Evolutionary conservation across 2,888 invertebrate genomes (phyloP), one percentile per base, ranked within the genome.

Genomic region (Kuschelorhynchus macadamiae): DNA sequence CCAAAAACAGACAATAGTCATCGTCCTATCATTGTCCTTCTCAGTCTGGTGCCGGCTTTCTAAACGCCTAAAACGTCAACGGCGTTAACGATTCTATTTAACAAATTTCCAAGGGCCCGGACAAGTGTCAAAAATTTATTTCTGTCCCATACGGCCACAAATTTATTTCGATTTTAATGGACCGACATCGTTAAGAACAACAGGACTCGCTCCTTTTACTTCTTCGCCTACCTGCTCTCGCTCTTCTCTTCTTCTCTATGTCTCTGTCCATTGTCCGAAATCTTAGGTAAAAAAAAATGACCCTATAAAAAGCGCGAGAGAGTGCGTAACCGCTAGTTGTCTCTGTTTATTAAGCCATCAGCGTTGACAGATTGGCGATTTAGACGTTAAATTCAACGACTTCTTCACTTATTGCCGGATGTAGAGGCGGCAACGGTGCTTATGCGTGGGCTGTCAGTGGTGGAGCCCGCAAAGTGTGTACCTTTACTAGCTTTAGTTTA

Each of bases 101-200:
- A 68, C 68, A 68, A 68, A 63, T 63, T 68, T 63, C 59, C 59
- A 52, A 44, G 36, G 36, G 18, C 52, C 67, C 32, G 39, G 55
- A 57, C 62, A 67, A 67, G 67, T 67, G 67, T 67, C 67, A 67
- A 67, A 63, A 67, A 67, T 62, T 67, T 62, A 61, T 61, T 61
- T 55, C 61, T 33, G 16, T 33, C 53, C 52, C 62, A 7, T 25
- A 7, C 25, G 62, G 46, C 53, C 56, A 21, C 50, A 66, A 66
- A 66, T 66, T 66, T 66, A 66, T 66, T 59, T 60, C 33, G 44
- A 50, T 42, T 57, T 64, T 64, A 65, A 57, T 57, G 65, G 65
- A 14, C 57, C 33, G 30, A 21, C 21, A 44, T 50, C 57, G 56
- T 56, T 62, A 62, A 53, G 53, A 62, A 62, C 62, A 52, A 53